Percentiles rank a stretch among this genome's conserved stretches.
Evolutionary conservation across 2,888 invertebrate genomes (phyloP).

Genomic region (Synanthedon formicaeformis): DNA sequence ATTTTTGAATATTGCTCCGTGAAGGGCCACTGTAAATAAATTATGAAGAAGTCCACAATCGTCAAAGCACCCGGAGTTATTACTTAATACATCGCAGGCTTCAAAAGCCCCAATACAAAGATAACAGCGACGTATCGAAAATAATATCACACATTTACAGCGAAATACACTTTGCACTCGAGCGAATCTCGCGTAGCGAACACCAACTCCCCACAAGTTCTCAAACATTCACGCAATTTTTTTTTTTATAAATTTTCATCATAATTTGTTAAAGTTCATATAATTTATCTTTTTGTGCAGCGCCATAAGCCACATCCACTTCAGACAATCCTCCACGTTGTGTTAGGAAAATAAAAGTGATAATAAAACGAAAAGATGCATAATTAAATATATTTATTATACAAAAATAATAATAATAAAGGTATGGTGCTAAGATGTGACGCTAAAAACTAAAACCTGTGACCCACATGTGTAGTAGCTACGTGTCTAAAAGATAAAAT

Average conservation of each 20-base stretch:
- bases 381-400: constrained; percentile 43
- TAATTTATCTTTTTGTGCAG: constrained; percentile 44
- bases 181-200: constrained; percentile 1
- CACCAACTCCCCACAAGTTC: constrained; percentile 20
- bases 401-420: constrained; percentile 28
- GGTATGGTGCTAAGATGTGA: constrained; percentile 11
- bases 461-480: constrained; percentile 3
- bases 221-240: constrained; percentile 41
- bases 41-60: constrained; percentile 65
- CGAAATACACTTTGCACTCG: constrained; percentile 57
- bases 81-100: constrained; percentile 66
- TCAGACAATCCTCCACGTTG: constrained; percentile 59
- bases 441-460: constrained; percentile 20
- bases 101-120: constrained; percentile 48
- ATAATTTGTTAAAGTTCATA: constrained; percentile 43
- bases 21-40: constrained; percentile 20
- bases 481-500: constrained; percentile 9
- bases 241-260: constrained; percentile 15
- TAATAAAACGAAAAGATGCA: constrained; percentile 33
- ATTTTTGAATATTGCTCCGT: too few relatives aligned
- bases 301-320: constrained; percentile 59
- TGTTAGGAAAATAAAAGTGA: constrained; percentile 27
- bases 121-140: constrained; percentile 58
- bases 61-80: constrained; percentile 70
- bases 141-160: constrained; percentile 68